Base-by-base conservation (phyloP, 2,113 vertebrate species). In the Lanius ludovicianus region DNA sequence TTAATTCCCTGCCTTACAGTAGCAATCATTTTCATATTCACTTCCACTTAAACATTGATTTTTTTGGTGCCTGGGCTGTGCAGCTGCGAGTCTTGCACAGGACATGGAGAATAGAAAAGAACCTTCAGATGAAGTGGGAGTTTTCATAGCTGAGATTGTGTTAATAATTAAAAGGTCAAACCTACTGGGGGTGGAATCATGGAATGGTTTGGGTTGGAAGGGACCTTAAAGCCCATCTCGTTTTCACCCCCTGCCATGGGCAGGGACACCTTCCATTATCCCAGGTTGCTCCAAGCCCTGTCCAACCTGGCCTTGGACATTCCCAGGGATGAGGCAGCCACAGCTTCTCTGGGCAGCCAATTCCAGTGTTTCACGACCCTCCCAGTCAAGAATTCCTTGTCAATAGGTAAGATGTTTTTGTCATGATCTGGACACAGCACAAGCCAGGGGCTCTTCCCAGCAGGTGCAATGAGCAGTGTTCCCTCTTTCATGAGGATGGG, bases 1-100 rank as follows among this genome's bases (percentile, higher is more conserved):
- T 95, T 78, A 81, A 76, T 95, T 93, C 65, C 56, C 60, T 88
- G 75, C 46, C 11, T 88, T 88, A 28, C 67, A 75, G 64, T 22
- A 74, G 83, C 37, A 63, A 70, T 83, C n/a, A 64, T 77, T 94
- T 93, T 80, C 83, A 78, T 82, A 92, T 94, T 82, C 6, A 0
- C 7, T 95, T 82, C 62, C 55, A 57, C n/a, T 83, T 78, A 44
- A 78, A 89, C 82, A 67, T 13, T 33, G 62, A 15, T 89, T 95
- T 87, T 87, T 71, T 70, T 50, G 57, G 50, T 62, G 63, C 9
- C 55, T 85, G 77, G 57, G 57, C 39, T 84, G 13, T 39, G 23
- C 27, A 56, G 59, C 7, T 13, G 15, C 3, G 2, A 10, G 4
- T 25, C 16, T 63, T n/a, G 24, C 31, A 22, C 17, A 21, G 23